Base-by-base conservation (phyloP, 2,113 vertebrate species). In the Takifugu flavidus region DNA sequence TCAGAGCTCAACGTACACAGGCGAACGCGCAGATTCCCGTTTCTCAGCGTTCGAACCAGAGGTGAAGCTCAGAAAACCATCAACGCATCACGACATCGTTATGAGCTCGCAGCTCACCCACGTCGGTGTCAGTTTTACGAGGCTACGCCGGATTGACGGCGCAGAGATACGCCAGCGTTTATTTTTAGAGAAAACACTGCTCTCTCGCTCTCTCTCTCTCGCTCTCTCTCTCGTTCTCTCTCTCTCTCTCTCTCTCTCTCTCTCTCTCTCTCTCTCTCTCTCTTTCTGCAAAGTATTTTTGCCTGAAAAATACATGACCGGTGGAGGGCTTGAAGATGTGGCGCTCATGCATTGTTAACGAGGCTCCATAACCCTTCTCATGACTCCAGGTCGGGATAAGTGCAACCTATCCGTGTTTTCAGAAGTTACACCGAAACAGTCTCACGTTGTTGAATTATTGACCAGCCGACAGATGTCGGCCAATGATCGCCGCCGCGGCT, bases 261-360 rank as follows among this genome's bases (percentile, higher is more conserved):
- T n/a, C 52, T 10, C 59, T 53, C 54, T 65, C 47, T 62, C 45
- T 56, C 44, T 27, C 55, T 12, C 49, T 56, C 49, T 67, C 49
- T 50, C 46, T 49, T 66, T 60, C 55, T 58, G 74, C 49, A 83
- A 88, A 87, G 88, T 84, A 89, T 87, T 85, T 79, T 65, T 74
- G 53, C 39, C 72, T 91, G 75, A 90, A 91, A 91, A 73, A 91
- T 89, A 74, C 69, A 91, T 90, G 89, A 89, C 68, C 44, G n/a
- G 62, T 56, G 74, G 61, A 45, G 56, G 68, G 70, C 69, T 65
- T 70, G 44, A 80, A 72, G 84, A 85, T 73, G 74, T 31, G 50
- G 34, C 60, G 31, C 69, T 67, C 85, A 85, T 89, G 67, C 80
- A 90, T 88, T 78, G 76, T 89, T 86, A 75, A 89, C 70, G 57